These are phyloP conservation scores for Motacilla alba DNA, from an alignment of 2,113 vertebrate genomes.

Conservation along the genomic window DNA sequence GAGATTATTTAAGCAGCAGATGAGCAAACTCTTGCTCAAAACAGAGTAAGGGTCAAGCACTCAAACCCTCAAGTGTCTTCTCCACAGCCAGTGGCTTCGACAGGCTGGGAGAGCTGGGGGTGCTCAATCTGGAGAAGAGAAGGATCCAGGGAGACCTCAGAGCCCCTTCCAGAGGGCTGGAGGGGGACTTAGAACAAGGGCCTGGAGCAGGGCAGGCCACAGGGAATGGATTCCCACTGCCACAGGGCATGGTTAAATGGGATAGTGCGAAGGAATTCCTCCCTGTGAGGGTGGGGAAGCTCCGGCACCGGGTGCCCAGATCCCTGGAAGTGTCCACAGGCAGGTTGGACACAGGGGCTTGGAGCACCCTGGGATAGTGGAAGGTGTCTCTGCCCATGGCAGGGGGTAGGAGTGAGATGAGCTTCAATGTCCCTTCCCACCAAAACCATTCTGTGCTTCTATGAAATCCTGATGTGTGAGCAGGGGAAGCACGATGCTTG, in stretches of 20 bases:
- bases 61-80: background rate
- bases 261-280: rapidly evolving
- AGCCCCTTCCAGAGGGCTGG: background rate
- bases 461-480: background rate
- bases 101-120: background rate
- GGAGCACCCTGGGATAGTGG: rapidly evolving
- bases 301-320: background rate
- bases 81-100: background rate
- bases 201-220: background rate
- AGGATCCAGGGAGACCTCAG: background rate
- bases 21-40: background rate
- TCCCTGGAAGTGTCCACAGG: background rate
- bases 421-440: background rate
- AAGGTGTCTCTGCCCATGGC: background rate
- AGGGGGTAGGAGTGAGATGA: rapidly evolving
- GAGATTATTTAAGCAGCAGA: background rate
- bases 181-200: background rate
- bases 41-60: background rate
- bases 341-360: rapidly evolving
- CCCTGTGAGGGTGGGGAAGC: rapidly evolving
- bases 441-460: background rate
- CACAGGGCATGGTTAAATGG: rapidly evolving
- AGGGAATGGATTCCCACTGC: background rate
- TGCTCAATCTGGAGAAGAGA: background rate
- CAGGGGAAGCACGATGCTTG: background rate